Conservation (phyloP, 2,113 vertebrate genomes). For the Rana temporaria region DNA sequence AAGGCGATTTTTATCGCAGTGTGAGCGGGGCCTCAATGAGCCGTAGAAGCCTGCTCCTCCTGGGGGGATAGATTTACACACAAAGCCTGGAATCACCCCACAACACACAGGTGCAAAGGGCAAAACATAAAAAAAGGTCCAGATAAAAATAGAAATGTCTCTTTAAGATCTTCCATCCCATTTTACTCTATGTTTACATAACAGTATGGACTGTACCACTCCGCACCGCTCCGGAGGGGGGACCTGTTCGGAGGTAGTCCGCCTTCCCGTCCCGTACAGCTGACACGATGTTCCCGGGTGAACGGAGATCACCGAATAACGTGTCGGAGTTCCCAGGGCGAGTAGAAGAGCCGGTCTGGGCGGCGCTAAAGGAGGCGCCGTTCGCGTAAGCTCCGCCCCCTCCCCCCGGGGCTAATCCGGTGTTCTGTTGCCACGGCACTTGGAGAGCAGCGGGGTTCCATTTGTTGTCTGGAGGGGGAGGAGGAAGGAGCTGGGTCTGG, state of each 20-base stretch:
- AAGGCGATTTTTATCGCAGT: too few relatives aligned
- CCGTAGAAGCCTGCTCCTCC: too few relatives aligned
- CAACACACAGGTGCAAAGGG: constrained; percentile 10
- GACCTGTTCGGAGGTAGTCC: too few relatives aligned
- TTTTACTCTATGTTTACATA: constrained; percentile 84
- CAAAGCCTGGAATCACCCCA: not conserved
- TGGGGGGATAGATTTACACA: too few relatives aligned
- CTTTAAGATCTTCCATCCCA: constrained; percentile 72
- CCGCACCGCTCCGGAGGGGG: not conserved
- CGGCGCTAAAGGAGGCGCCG: not conserved
- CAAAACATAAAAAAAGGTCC: not conserved
- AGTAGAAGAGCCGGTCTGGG: not conserved
- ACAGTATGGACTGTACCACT: constrained; percentile 66
- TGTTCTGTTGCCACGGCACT: constrained; percentile 56
- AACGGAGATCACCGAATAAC: too few relatives aligned
- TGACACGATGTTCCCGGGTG: too few relatives aligned
- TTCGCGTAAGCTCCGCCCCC: not conserved
- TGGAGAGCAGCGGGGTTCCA: constrained; percentile 54
- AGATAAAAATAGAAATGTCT: constrained; percentile 65
- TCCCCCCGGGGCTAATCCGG: constrained; percentile 8
- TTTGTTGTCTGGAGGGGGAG: constrained; percentile 40
- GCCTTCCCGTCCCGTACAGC: too few relatives aligned
- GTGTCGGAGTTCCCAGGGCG: too few relatives aligned
- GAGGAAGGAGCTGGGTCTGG: not conserved
- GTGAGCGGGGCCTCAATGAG: too few relatives aligned